These are phyloP conservation scores for Gallinago jamesoni DNA, from an alignment of 2,113 vertebrate species.

Conservation along the genomic window DNA sequence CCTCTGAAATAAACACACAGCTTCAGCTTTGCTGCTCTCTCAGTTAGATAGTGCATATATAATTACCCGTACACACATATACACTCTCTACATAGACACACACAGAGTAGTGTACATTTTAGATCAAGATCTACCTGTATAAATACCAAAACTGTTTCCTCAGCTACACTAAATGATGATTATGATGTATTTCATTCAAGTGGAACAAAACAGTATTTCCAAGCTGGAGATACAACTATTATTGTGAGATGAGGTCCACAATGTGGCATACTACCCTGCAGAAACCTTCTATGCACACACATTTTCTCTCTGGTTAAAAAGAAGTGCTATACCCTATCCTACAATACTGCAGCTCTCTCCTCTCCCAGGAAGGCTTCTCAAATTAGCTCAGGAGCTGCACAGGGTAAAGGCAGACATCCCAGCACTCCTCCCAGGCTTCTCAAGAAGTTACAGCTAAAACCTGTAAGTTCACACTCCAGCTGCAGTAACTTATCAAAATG, in stretches of 20 bases:
- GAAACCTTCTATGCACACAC: neutral
- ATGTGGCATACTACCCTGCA: neutral
- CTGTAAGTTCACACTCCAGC: accelerated
- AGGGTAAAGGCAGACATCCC: neutral
- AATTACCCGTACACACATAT: neutral
- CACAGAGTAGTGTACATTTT: neutral
- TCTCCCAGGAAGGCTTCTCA: neutral
- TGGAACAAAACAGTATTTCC: neutral
- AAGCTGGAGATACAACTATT: neutral
- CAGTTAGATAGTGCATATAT: neutral
- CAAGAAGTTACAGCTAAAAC: neutral
- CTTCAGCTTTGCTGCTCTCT: neutral
- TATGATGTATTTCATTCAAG: neutral
- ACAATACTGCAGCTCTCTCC: neutral
- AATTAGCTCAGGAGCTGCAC: neutral
- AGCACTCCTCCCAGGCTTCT: neutral
- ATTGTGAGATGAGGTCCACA: neutral
- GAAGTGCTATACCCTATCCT: neutral
- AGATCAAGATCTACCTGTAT: neutral
- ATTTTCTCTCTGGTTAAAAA: neutral
- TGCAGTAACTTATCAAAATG: neutral
- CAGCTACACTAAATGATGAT: neutral
- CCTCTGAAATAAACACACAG: constrained; percentile 75
- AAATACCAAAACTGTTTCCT: neutral
- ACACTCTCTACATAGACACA: neutral